A percentile compares a stretch with the other conserved stretches of the same genome.
Evolutionary conservation across 2,888 invertebrate genomes (phyloP).

Genomic region (Nebria brevicollis): DNA sequence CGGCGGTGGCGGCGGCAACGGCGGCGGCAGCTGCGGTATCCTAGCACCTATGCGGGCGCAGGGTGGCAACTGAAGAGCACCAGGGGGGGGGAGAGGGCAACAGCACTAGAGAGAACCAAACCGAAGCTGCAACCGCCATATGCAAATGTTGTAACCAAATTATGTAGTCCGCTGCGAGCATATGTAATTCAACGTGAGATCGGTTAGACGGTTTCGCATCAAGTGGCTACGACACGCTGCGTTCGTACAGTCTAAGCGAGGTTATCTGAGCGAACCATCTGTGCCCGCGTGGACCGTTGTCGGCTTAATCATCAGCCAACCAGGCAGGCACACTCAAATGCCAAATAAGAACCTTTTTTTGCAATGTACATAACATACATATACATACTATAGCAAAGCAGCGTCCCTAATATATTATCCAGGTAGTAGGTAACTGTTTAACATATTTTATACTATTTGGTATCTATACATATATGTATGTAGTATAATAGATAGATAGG

Average conservation of each 20-base stretch:
- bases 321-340: background rate
- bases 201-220: conserved; percentile 49
- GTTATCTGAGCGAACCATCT: conserved; percentile 55
- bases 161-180: conserved; percentile 61
- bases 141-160: conserved; percentile 63
- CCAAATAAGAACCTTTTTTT: conserved; percentile 7
- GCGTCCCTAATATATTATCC: background rate
- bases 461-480: no score
- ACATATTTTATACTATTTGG: no score
- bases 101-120: conserved; percentile 49
- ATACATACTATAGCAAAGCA: background rate
- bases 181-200: conserved; percentile 58
- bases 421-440: background rate
- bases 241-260: conserved; percentile 50
- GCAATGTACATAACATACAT: no score
- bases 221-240: background rate
- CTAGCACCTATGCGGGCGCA: conserved; percentile 12
- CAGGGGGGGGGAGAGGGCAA: conserved; percentile 48
- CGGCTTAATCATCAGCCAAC: conserved; percentile 49
- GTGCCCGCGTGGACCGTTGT: conserved; percentile 53
- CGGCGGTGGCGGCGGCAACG: background rate
- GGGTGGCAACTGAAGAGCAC: conserved; percentile 45
- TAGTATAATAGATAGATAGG: no score
- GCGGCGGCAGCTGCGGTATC: background rate
- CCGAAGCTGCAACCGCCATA: conserved; percentile 60